These are phyloP conservation scores for Idaea dimidiata DNA, from an alignment of 2,888 invertebrate genomes.

Conservation along the genomic window DNA sequence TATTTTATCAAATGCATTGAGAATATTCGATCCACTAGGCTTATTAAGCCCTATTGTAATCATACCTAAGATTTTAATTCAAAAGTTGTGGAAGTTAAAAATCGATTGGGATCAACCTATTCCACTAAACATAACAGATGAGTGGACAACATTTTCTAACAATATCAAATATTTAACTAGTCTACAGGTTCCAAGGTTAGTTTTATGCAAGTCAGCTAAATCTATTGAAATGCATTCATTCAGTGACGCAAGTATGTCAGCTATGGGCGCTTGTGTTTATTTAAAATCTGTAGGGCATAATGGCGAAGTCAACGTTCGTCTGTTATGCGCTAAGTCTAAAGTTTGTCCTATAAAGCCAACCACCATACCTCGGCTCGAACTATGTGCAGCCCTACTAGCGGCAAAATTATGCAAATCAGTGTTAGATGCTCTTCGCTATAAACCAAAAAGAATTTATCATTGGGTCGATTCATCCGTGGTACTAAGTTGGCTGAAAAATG, in stretches of 20 bases:
- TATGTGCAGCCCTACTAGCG: conserved; percentile 24
- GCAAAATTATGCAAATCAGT: conserved; percentile 8
- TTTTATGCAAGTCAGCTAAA: background rate
- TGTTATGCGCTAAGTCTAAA: conserved; percentile 28
- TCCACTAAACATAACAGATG: background rate
- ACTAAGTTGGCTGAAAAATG: no score
- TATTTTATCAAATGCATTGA: background rate
- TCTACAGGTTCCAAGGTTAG: background rate
- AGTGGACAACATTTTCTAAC: background rate
- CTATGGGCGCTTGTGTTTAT: conserved; percentile 9
- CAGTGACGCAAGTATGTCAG: conserved; percentile 7
- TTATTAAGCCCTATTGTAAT: conserved; percentile 9
- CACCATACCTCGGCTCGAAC: conserved; percentile 29
- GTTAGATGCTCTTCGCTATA: no score
- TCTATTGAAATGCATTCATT: conserved; percentile 3
- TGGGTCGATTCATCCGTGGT: no score
- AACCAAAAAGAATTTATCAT: no score
- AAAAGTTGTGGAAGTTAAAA: conserved; percentile 14
- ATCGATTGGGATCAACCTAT: conserved; percentile 14
- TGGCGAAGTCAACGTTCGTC: conserved; percentile 8
- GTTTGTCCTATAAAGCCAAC: conserved; percentile 25
- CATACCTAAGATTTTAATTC: conserved; percentile 13
- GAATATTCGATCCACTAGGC: conserved; percentile 13
- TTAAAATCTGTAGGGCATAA: background rate
- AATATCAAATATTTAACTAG: background rate